Conservation (phyloP, 2,113 vertebrate species). For the Neolamprologus ventralis region DNA sequence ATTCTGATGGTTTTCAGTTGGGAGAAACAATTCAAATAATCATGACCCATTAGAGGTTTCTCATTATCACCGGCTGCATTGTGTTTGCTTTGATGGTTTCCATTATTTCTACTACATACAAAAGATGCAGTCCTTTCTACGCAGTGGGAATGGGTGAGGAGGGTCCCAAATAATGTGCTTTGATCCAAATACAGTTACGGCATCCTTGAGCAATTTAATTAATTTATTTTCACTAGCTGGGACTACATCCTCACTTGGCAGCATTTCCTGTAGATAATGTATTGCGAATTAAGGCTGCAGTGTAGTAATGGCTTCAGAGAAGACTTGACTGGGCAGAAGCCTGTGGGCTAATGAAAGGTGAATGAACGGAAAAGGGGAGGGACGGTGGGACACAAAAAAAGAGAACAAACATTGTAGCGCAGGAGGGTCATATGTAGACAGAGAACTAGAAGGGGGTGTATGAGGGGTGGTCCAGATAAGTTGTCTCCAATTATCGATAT, state of each 20-base stretch:
- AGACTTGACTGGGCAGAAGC: not conserved
- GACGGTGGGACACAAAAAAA: not conserved
- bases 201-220: not conserved
- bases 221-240: not conserved
- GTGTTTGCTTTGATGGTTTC: not conserved
- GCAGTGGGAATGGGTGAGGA: not conserved
- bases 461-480: not conserved
- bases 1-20: not conserved
- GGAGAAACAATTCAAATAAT: not conserved
- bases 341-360: accelerated
- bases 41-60: not conserved
- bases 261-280: not conserved
- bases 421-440: not conserved
- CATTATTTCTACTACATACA: not conserved
- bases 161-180: not conserved
- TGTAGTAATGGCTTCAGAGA: not conserved
- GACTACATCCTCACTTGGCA: not conserved
- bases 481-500: accelerated
- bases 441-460: not conserved
- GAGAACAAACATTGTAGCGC: not conserved
- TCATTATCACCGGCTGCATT: not conserved
- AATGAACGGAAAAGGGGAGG: accelerated
- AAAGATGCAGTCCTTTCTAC: not conserved
- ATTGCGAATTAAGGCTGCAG: not conserved
- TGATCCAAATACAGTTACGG: not conserved